Conservation (phyloP, 2,888 invertebrate genomes). For the Drosophila paracracens region DNA sequence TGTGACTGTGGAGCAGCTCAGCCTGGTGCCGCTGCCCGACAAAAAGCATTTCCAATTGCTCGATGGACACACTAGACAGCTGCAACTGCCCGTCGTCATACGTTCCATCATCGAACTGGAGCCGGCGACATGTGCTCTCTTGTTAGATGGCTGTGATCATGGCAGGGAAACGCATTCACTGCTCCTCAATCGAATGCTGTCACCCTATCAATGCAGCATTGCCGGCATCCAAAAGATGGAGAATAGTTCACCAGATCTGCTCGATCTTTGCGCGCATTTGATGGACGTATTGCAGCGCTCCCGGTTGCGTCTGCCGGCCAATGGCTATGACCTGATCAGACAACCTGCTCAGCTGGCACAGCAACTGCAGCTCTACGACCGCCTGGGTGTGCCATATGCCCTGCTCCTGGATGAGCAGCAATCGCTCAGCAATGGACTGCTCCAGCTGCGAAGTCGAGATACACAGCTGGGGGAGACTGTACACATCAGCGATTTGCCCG, state of each 20-base stretch:
- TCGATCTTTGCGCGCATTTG: slow-evolving; percentile 87
- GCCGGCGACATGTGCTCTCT: slow-evolving; percentile 77
- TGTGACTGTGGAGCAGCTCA: slow-evolving; percentile 88
- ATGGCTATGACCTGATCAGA: slow-evolving; percentile 18
- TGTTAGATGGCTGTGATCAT: slow-evolving; percentile 86
- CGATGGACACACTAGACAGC: slow-evolving; percentile 54
- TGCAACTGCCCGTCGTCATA: slow-evolving; percentile 70
- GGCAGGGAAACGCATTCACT: slow-evolving; percentile 84
- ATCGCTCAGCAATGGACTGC: slow-evolving; percentile 90
- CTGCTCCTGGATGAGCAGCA: slow-evolving; percentile 88
- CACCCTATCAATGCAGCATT: slow-evolving; percentile 91
- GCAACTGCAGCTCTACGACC: slow-evolving; percentile 58
- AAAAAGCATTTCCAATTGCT: slow-evolving; percentile 54
- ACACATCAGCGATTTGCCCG: slow-evolving; percentile 88
- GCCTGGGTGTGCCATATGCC: slow-evolving; percentile 90
- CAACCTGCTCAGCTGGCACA: slow-evolving; percentile 65
- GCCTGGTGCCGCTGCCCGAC: slow-evolving; percentile 74
- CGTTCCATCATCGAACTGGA: slow-evolving; percentile 81
- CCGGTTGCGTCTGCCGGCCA: slow-evolving; percentile 82
- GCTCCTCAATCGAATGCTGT: slow-evolving; percentile 88
- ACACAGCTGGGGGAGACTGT: slow-evolving; percentile 90
- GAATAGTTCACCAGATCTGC: slow-evolving; percentile 84
- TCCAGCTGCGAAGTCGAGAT: slow-evolving; percentile 88
- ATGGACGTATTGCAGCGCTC: slow-evolving; percentile 86
- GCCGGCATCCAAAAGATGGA: slow-evolving; percentile 85